Conservation (phyloP, 1,140 invertebrate genomes). For the Hypsibius dujardini region DNA sequence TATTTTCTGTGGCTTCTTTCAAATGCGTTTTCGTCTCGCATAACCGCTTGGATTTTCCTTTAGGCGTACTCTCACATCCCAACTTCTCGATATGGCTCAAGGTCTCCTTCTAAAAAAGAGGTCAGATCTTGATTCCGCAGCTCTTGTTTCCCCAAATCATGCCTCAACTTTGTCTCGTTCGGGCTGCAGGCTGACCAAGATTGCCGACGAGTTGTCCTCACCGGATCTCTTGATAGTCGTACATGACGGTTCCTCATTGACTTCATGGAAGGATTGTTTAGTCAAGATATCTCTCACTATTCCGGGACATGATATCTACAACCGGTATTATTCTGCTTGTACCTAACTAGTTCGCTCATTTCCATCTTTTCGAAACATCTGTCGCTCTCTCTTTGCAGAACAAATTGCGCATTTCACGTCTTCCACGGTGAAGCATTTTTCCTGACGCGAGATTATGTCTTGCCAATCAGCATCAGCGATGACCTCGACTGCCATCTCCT, state of each 20-base stretch:
- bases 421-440: not conserved
- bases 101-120: not conserved
- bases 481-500: not conserved
- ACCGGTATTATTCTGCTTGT: not conserved
- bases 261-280: not conserved
- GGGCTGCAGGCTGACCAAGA: not conserved
- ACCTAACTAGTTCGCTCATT: not conserved
- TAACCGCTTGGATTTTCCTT: not conserved
- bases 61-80: not conserved
- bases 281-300: not conserved
- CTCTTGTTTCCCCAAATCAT: not conserved
- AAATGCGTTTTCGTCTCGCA: not conserved
- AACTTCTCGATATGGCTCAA: not conserved
- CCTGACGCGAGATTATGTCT: not conserved
- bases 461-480: not conserved
- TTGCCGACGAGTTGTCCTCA: not conserved
- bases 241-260: not conserved
- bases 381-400: not conserved
- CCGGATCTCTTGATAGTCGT: not conserved
- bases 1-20: not conserved
- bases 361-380: too few species aligned
- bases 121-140: not conserved
- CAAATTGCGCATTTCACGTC: not conserved
- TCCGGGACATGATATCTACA: constrained; percentile 2
- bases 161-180: not conserved